Base-by-base conservation (phyloP, 2,888 invertebrate species). In the Tricholauxania praeusta region DNA sequence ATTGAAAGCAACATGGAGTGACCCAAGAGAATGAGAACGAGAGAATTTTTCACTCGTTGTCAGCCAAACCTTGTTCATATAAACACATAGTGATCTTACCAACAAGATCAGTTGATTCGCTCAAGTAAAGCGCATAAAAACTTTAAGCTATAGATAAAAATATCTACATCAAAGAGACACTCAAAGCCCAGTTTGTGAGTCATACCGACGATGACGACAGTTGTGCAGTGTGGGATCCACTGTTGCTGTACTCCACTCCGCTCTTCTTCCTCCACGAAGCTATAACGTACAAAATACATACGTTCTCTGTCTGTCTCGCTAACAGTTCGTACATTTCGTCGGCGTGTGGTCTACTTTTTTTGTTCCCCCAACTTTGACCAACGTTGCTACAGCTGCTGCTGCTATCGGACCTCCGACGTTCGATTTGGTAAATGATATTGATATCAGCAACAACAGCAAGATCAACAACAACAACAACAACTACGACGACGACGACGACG, bases 261-360 rank as follows among this genome's bases (percentile, higher is more conserved):
- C n/a, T 55, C 57, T 57, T 62, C 62, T n/a, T 52, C 28, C 51
- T 51, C 28, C 28, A 28, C 39, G 10, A 2, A 28, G 12, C 14
- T 12, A n/a, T 28, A 14, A 19, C 59, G 22, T 19, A 22, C 59
- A 39, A 7, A 10, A 5, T 39, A 39, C 39, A 10, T 39, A 39
- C 59, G 59, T 12, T 53, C 17, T 39, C 22, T 28, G 65, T 71
- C 57, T 12, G 59, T 57, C 47, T 17, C 15, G 12, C 19, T 55
- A 53, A 8, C n/a, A 22, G 60, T 55, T 48, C 51, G 55, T 51
- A 47, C 57, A 52, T 70, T 65, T 74, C 72, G 75, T 75, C 78
- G 78, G 79, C 76, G 79, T 79, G 79, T 79, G 79, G 79, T 78
- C 79, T 75, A 68, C 71, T 66, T 65, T 64, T 69, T 39, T 72